Percentiles rank a stretch among this genome's conserved stretches.
phyloP scores from a whole-genome alignment of 2,113 vertebrate genomes.

The Gavia stellata region DNA sequence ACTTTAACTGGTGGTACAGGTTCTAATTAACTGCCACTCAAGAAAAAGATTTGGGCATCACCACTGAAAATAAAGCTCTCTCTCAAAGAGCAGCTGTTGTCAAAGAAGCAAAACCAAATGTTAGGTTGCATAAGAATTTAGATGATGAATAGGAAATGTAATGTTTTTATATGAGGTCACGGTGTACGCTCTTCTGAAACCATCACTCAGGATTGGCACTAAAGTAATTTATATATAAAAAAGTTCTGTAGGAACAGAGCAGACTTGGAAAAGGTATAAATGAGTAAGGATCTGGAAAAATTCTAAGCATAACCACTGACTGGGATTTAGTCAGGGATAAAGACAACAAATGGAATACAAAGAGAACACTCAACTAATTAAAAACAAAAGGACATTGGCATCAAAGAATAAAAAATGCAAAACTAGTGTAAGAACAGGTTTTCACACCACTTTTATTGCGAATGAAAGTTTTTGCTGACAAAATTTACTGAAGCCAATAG shows the following conservation, averaged over 20 bases:
- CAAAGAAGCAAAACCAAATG: not conserved
- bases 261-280: not conserved
- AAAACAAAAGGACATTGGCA: not conserved
- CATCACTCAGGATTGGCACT: not conserved
- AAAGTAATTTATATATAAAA: not conserved
- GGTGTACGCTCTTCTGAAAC: not conserved
- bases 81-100: not conserved
- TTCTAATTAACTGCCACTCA: not conserved
- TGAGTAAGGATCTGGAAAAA: not conserved
- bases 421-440: not conserved
- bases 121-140: not conserved
- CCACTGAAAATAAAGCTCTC: not conserved
- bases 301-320: rapidly evolving
- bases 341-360: not conserved
- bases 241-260: not conserved
- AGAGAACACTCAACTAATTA: not conserved
- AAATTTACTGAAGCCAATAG: not conserved
- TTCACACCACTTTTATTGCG: not conserved
- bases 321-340: not conserved
- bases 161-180: not conserved
- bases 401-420: not conserved
- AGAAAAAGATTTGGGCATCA: not conserved
- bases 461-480: not conserved
- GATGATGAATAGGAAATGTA: not conserved
- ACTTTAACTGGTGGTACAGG: not conserved